Conservation (phyloP, 2,797 vertebrate genomes). For the Sebastes minor region DNA sequence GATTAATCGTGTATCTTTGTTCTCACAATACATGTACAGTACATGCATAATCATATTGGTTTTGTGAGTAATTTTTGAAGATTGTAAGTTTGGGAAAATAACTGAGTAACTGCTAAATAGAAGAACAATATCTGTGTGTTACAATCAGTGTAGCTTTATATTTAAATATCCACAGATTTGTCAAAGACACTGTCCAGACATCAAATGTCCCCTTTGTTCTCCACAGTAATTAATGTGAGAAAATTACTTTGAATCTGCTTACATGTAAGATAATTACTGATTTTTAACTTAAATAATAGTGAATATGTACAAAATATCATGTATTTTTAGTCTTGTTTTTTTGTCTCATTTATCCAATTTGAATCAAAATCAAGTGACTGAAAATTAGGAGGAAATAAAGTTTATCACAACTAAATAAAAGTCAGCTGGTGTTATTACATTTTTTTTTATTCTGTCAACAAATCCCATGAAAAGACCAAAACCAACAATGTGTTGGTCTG, state of each 20-base stretch:
- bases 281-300: not conserved
- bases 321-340: not conserved
- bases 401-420: not conserved
- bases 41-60: not conserved
- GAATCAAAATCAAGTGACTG: not conserved
- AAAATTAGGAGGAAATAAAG: not conserved
- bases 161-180: not conserved
- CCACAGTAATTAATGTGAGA: not conserved
- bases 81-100: not conserved
- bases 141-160: not conserved
- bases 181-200: not conserved
- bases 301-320: not conserved
- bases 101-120: not conserved
- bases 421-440: not conserved
- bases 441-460: not conserved
- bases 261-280: not conserved
- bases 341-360: not conserved
- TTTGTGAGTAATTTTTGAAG: not conserved
- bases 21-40: not conserved
- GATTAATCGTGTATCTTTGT: constrained; percentile 14
- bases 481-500: not conserved
- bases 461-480: not conserved
- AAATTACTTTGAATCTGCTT: not conserved
- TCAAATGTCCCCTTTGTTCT: not conserved
- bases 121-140: not conserved